These are phyloP conservation scores for Isichthys henryi DNA, from an alignment of 2,113 vertebrate genomes.

Conservation along the genomic window DNA sequence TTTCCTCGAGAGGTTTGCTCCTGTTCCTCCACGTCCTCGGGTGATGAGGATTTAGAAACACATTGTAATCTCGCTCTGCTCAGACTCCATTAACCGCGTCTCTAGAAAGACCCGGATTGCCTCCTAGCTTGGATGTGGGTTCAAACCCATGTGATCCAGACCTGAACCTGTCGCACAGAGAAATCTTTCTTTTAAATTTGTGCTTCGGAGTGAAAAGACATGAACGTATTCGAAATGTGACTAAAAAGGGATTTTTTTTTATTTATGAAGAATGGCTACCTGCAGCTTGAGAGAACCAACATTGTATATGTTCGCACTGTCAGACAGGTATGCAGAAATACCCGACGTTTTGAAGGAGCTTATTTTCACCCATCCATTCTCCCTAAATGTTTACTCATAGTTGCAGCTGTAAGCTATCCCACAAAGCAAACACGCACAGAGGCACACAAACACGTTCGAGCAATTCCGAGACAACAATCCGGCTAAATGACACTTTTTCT, in stretches of 20 bases:
- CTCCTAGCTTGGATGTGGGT: background rate
- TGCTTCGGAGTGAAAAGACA: background rate
- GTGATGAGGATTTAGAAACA: conserved; percentile 6
- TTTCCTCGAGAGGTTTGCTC: background rate
- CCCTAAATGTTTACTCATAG: background rate
- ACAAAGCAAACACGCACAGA: background rate
- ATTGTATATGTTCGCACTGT: no score
- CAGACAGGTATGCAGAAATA: background rate
- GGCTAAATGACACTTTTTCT: background rate
- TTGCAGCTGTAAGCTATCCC: background rate
- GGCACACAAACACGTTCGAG: background rate
- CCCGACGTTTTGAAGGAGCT: background rate
- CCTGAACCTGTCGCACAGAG: background rate
- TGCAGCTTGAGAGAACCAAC: no score
- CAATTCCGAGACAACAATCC: background rate
- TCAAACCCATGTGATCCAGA: background rate
- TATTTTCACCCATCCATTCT: background rate
- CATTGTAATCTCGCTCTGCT: background rate
- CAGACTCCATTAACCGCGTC: conserved; percentile 5
- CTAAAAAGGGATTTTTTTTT: background rate
- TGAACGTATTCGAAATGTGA: conserved; percentile 17
- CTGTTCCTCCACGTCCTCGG: background rate
- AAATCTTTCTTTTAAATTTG: background rate
- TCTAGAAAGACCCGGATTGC: background rate
- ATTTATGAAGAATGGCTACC: background rate